Evolutionary conservation across 2,113 vertebrate genomes (phyloP).

Genomic region (Zapornia atra): DNA sequence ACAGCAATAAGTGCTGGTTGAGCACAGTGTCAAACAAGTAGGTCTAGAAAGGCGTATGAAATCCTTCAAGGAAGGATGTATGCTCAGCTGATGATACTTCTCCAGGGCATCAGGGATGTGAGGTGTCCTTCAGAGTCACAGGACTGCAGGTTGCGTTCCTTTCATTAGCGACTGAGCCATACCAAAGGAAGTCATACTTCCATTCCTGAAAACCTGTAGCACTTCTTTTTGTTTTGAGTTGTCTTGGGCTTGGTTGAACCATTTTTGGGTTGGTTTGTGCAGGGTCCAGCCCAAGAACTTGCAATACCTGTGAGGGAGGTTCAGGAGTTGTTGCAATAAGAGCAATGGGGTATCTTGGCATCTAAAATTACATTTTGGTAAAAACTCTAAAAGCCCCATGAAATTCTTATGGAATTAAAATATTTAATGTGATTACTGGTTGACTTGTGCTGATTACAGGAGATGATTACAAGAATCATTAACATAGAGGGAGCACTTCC

Average conservation of each 20-base stretch:
- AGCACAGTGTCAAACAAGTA: neutral
- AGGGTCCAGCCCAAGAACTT: neutral
- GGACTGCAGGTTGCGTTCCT: neutral
- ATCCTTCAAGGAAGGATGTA: neutral
- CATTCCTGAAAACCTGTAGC: neutral
- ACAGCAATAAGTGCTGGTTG: neutral
- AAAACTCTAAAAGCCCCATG: neutral
- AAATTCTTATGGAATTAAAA: neutral
- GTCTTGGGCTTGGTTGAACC: neutral
- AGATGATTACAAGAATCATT: neutral
- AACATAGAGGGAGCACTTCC: neutral
- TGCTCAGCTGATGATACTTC: neutral
- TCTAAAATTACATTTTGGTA: neutral
- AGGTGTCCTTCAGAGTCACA: neutral
- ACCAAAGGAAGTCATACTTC: neutral
- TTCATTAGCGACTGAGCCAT: neutral
- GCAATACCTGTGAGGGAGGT: fast-evolving
- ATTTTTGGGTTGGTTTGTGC: neutral
- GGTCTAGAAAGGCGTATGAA: neutral
- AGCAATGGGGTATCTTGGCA: neutral
- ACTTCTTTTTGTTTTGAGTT: neutral
- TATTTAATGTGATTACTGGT: neutral
- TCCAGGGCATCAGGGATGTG: neutral
- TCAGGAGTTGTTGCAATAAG: neutral
- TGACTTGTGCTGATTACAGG: neutral